Evolutionary conservation across 1,140 invertebrate species (phyloP).

Genomic region (Drosophila quadrilineata): DNA sequence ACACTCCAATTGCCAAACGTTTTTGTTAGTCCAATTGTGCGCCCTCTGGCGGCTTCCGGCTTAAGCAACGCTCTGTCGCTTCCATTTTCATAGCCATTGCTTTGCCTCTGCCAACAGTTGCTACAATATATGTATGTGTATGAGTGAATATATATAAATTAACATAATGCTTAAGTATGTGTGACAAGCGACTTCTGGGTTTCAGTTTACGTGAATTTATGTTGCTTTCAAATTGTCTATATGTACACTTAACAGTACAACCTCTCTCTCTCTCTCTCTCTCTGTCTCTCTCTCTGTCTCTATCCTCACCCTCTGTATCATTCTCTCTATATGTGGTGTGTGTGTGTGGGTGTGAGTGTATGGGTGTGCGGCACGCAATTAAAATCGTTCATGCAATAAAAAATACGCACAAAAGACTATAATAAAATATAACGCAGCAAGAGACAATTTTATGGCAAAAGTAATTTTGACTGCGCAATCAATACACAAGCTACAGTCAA

Average conservation of each 20-base stretch:
- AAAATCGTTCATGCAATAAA: slow-evolving; percentile 64
- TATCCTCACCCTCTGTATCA: too few species aligned
- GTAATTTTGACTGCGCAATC: slow-evolving; percentile 37
- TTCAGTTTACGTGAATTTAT: slow-evolving; percentile 71
- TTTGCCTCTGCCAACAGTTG: slow-evolving; percentile 4
- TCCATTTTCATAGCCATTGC: slow-evolving; percentile 69
- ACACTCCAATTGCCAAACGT: slow-evolving; percentile 32
- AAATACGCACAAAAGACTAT: slow-evolving; percentile 23
- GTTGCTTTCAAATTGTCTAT: slow-evolving; percentile 69
- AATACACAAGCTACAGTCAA: slow-evolving; percentile 36
- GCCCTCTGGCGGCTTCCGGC: slow-evolving; percentile 61
- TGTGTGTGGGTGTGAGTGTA: neutral
- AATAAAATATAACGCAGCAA: slow-evolving; percentile 11
- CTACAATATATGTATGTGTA: slow-evolving; percentile 14
- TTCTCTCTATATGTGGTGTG: too few species aligned
- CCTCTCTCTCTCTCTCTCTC: neutral
- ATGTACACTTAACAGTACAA: slow-evolving; percentile 7
- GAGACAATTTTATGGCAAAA: slow-evolving; percentile 48
- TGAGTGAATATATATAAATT: slow-evolving; percentile 63
- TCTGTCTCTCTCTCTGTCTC: neutral
- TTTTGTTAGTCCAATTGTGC: slow-evolving; percentile 23
- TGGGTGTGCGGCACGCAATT: slow-evolving; percentile 42
- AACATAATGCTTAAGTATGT: slow-evolving; percentile 77
- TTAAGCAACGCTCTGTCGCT: slow-evolving; percentile 75
- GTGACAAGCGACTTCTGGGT: slow-evolving; percentile 76